Base-by-base conservation (phyloP, 2,797 vertebrate genomes). In the Helostoma temminkii region DNA sequence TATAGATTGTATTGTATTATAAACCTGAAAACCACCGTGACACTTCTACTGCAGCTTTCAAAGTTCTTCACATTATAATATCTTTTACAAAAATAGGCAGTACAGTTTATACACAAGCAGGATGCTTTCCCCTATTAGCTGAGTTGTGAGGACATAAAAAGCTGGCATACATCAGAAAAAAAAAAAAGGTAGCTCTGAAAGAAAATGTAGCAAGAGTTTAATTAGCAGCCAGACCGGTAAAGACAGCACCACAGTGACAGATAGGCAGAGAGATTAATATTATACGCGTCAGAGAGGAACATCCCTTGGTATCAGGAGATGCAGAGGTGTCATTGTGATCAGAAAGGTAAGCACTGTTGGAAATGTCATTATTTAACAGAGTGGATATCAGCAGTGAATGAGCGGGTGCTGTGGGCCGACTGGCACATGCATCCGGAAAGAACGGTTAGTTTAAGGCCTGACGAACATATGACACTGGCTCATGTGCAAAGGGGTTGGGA, bases 361-460 rank as follows among this genome's bases (percentile, higher is more conserved):
- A 43, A 65, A 73, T 74, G 73, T 67, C 37, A 2, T 7, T 48
- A 72, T 85, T 78, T 0, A 62, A 75, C 32, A 89, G 81, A 76
- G 67, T 6, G 56, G 67, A 65, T 62, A 63, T 81, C 89, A 87
- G 88, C 87, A 86, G 88, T 65, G 49, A 84, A 81, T 34, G 71
- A 84, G 78, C 15, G 66, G 76, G 62, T 30, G 49, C 71, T 57
- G 76, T 48, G 49, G 52, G 52, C 64, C 54, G 28, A 48, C 74
- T 43, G 69, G 49, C 63, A 82, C 94, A 95, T 91, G 91, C 92
- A 84, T 74, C 88, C 71, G 83, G n/a, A 85, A 69, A 76, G 82
- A 66, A 61, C 24, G 3, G 92, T 96, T 96, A 97, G 95, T 93
- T 90, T 77, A 5, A 63, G 83, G 76, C 75, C 80, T 86, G 85